phyloP scores from a whole-genome alignment of 2,113 vertebrate genomes.

The Mesitornis unicolor region DNA sequence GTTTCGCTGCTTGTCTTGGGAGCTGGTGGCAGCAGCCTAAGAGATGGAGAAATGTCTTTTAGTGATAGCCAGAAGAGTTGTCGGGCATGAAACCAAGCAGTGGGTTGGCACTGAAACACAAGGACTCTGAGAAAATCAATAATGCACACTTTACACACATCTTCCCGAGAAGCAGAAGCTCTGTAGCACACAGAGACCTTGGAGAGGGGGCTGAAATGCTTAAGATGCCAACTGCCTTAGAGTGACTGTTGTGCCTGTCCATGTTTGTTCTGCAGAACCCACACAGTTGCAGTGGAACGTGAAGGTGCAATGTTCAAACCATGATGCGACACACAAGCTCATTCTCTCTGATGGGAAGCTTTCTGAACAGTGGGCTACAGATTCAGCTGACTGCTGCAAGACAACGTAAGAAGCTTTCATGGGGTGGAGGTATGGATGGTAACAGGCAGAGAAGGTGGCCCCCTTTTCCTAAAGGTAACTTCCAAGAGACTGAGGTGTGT shows the following conservation, averaged over 20 bases:
- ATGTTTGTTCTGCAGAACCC: background rate
- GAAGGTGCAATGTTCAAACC: background rate
- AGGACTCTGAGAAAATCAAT: background rate
- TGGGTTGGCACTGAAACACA: background rate
- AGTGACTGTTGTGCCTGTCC: fast-evolving
- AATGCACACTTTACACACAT: background rate
- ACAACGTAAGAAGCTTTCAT: background rate
- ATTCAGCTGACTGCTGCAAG: background rate
- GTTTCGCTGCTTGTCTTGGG: background rate
- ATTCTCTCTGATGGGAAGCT: background rate
- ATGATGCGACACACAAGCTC: background rate
- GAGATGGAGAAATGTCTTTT: background rate
- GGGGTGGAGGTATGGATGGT: background rate
- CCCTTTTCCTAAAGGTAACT: background rate
- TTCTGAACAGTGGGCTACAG: background rate
- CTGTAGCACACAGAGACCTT: background rate
- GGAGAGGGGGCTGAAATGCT: background rate
- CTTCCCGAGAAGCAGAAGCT: background rate
- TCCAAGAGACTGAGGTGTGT: background rate
- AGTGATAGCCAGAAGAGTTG: background rate
- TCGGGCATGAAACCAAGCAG: background rate
- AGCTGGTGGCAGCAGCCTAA: background rate
- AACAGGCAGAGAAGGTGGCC: background rate
- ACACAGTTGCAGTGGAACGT: fast-evolving
- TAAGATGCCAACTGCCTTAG: background rate